phyloP scores from a whole-genome alignment of 2,113 vertebrate species.

The Phrynosoma platyrhinos region DNA sequence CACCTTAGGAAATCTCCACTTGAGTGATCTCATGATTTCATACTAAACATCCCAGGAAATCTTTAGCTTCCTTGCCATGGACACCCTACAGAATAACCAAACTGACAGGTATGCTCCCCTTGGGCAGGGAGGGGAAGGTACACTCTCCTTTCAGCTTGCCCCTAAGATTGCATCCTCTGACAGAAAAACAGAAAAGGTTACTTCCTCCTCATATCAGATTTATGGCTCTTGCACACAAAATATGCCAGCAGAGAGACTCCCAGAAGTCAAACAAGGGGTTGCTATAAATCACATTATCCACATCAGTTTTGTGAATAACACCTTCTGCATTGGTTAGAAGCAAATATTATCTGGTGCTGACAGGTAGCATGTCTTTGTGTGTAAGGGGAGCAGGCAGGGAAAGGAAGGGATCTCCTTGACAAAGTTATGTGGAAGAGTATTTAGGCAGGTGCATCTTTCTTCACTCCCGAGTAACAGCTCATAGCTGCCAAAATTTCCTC shows the following conservation, averaged over 20 bases:
- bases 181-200: background rate
- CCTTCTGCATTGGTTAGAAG: background rate
- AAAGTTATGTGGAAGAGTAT: background rate
- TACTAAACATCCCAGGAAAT: fast-evolving
- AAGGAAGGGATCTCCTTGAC: background rate
- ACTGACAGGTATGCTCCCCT: background rate
- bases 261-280: background rate
- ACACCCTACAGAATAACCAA: background rate
- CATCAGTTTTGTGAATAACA: background rate
- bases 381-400: background rate
- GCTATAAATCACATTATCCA: background rate
- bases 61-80: slow-evolving; percentile 25
- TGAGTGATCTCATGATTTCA: slow-evolving; percentile 40
- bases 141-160: slow-evolving; percentile 20
- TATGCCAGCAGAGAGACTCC: fast-evolving
- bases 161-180: background rate
- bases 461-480: background rate
- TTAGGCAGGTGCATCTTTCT: background rate
- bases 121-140: fast-evolving
- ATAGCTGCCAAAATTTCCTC: background rate
- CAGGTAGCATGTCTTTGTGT: background rate
- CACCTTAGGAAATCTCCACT: slow-evolving; percentile 31
- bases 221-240: background rate
- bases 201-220: fast-evolving
- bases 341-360: slow-evolving; percentile 13